Evolutionary conservation across 2,113 vertebrate genomes (phyloP).

Genomic region (Actenoides lindsayi): DNA sequence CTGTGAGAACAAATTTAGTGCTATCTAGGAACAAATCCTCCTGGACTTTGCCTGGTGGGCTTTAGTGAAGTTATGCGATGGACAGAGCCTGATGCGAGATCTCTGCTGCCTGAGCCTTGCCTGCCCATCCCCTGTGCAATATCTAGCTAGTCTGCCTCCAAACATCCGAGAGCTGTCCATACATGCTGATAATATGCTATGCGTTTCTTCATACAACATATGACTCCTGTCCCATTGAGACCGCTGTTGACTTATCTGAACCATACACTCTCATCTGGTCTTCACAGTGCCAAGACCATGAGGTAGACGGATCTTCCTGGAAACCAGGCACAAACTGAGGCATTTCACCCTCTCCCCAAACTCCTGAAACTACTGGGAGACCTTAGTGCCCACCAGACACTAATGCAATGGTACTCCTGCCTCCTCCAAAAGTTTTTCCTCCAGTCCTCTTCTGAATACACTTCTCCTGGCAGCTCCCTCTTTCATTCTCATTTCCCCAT

Average conservation of each 20-base stretch:
- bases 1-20: background rate
- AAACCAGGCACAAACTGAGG: background rate
- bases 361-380: background rate
- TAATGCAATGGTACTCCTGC: background rate
- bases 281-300: background rate
- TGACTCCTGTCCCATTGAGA: background rate
- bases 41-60: background rate
- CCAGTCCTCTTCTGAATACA: background rate
- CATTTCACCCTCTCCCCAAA: background rate
- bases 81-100: accelerated
- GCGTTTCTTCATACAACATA: background rate
- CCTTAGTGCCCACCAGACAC: background rate
- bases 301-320: background rate
- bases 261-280: background rate
- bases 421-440: background rate
- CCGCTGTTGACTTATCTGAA: background rate
- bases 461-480: background rate
- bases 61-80: background rate
- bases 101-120: background rate
- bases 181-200: background rate
- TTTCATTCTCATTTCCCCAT: background rate
- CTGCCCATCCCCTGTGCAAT: background rate
- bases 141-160: background rate
- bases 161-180: background rate
- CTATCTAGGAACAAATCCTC: background rate